Base-by-base conservation (phyloP, 2,888 invertebrate species). In the Apodemia zela region DNA sequence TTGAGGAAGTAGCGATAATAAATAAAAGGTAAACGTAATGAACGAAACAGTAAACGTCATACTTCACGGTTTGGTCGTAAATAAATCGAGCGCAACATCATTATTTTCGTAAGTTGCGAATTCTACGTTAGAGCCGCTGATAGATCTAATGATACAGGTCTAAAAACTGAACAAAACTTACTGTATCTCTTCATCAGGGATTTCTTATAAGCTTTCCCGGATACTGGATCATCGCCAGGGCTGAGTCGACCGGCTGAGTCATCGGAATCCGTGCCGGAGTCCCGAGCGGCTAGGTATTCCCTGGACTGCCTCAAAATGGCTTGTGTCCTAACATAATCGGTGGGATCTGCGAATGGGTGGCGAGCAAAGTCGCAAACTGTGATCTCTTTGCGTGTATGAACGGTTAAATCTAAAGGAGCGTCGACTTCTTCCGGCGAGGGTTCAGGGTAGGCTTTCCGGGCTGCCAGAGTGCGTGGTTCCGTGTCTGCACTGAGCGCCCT, bases 131-230 rank as follows among this genome's bases (percentile, higher is more conserved):
- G 54, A 13, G 25, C 6, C 25, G 54, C 13, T 21, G 17, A 11
- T 6, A 54, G 25, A 29, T 57, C 15, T 57, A 13, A 57, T 7
- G 25, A 15, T 57, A 25, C 25, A 15, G 21, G 25, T 57, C 7
- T 57, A 29, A 57, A 57, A 57, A 47, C 21, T 38, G 17, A 29
- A 47, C 59, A 62, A 59, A 65, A 96, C 98, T 98, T 95, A 98
- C 98, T 95, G 93, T 97, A 98, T 94, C 98, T 93, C 92, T 96
- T 96, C 94, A 98, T 97, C 78, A 98, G 94, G 79, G 95, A 97
- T 88, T 98, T 98, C 94, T 98, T 98, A 93, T 97, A 97, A 60
- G 97, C 96, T 74, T 92, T 92, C 69, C 93, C 93, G 68, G 82
- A 80, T 73, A 82, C 78, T 71, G 84, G 80, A 57, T 90, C 93